Evolutionary conservation across 2,113 vertebrate genomes (phyloP).

Genomic region (Cranoglanis bouderius): DNA sequence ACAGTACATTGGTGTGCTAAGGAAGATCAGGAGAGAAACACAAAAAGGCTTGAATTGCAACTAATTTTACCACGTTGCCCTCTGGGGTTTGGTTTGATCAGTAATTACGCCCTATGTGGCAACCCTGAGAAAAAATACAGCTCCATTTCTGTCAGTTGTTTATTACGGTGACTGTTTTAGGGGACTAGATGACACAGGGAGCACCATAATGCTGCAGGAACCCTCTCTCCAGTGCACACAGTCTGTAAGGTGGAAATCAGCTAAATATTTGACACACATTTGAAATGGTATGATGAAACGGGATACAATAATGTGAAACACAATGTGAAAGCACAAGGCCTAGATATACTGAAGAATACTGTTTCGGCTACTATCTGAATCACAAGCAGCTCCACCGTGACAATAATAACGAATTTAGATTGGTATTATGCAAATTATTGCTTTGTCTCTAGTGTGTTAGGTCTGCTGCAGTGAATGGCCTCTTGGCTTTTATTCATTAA

Average conservation of each 20-base stretch:
- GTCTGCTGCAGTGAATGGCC: not conserved
- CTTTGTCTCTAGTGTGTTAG: not conserved
- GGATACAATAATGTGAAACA: not conserved
- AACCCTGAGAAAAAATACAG: constrained; percentile 58
- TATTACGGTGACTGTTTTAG: constrained; percentile 35
- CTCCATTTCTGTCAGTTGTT: constrained; percentile 24
- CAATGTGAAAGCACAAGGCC: not conserved
- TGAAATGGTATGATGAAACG: not conserved
- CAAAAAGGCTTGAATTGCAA: not conserved
- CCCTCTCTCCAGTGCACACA: constrained; percentile 39
- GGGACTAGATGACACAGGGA: constrained; percentile 31
- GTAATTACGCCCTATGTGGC: constrained; percentile 50
- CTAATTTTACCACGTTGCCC: constrained; percentile 30
- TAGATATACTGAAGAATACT: constrained; percentile 22
- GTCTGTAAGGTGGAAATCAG: constrained; percentile 13
- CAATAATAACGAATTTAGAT: constrained; percentile 11
- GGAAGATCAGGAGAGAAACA: constrained; percentile 18
- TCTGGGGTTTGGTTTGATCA: constrained; percentile 35
- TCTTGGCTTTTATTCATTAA: not conserved
- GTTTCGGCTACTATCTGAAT: not conserved
- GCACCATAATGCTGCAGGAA: constrained; percentile 33
- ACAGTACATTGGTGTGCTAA: constrained; percentile 60
- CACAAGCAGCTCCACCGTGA: not conserved
- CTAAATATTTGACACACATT: not conserved
- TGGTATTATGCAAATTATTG: constrained; percentile 12